A percentile compares a stretch with the other conserved stretches of the same genome.
Evolutionary conservation across 2,888 invertebrate species (phyloP).

Genomic region (Notodonta dromedarius): DNA sequence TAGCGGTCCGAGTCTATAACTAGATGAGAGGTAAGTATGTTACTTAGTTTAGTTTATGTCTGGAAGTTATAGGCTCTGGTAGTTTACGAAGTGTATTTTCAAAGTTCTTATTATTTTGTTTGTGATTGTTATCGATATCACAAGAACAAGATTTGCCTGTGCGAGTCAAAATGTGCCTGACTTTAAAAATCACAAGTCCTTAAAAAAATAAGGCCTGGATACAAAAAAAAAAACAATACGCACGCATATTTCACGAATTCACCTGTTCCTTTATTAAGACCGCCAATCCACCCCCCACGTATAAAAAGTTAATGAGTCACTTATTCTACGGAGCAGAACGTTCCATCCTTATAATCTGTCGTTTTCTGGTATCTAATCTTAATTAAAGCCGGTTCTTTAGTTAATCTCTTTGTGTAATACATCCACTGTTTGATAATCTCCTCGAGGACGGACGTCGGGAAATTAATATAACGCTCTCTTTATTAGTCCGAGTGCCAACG

Average conservation of each 20-base stretch:
- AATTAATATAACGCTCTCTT: conserved; percentile 37
- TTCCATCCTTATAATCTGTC: conserved; percentile 24
- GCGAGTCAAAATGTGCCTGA: too few species aligned
- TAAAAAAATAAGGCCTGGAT: too few species aligned
- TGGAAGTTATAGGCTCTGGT: background rate
- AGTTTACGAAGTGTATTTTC: background rate
- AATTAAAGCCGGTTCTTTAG: conserved; percentile 28
- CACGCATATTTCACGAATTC: conserved; percentile 8
- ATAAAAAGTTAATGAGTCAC: conserved; percentile 25
- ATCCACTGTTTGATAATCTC: conserved; percentile 36
- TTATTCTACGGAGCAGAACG: conserved; percentile 17
- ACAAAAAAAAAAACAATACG: too few species aligned
- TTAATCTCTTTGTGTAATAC: conserved; percentile 35
- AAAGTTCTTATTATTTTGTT: too few species aligned
- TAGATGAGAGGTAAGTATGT: background rate
- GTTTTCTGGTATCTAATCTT: conserved; percentile 33
- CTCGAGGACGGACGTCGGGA: conserved; percentile 22
- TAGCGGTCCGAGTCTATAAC: background rate
- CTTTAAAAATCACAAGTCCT: too few species aligned
- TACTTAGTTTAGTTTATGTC: background rate
- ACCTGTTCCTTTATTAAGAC: conserved; percentile 14
- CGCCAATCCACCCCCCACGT: conserved; percentile 10
- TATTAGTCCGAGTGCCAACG: conserved; percentile 37
- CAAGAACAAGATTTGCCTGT: too few species aligned
- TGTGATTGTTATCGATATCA: too few species aligned